A percentile compares a stretch with the other conserved stretches of the same genome.
Evolutionary conservation across 2,888 invertebrate species (phyloP).

Genomic region (Orchestes rusci): DNA sequence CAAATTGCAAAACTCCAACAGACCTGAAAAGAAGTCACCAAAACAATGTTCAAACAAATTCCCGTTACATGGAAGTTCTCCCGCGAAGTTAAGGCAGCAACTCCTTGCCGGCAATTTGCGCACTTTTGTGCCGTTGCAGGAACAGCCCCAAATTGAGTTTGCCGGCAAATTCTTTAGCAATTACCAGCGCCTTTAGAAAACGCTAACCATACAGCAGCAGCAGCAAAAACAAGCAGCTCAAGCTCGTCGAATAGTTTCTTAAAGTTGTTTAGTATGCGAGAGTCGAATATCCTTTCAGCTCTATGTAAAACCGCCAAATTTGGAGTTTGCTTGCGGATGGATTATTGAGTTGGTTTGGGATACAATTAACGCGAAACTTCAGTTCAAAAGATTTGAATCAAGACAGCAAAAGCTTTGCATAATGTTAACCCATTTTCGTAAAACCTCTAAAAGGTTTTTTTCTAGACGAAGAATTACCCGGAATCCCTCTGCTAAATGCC

Average conservation of each 20-base stretch:
- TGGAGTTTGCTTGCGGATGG: constrained; percentile 14
- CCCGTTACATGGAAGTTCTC: no score
- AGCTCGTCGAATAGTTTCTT: constrained; percentile 22
- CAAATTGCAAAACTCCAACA: background rate
- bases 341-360: constrained; percentile 19
- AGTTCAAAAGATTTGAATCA: no score
- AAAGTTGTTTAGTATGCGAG: constrained; percentile 24
- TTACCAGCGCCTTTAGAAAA: constrained; percentile 23
- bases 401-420: no score
- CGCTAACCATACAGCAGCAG: constrained; percentile 21
- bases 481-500: no score
- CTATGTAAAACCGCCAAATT: constrained; percentile 21
- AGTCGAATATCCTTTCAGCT: constrained; percentile 19
- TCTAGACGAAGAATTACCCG: no score
- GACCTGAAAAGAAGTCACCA: no score
- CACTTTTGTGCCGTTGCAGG: constrained; percentile 23
- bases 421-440: no score
- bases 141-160: constrained; percentile 24
- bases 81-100: no score
- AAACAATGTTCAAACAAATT: background rate
- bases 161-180: constrained; percentile 24
- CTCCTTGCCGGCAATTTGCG: constrained; percentile 16
- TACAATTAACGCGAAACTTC: constrained; percentile 20
- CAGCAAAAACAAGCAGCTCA: constrained; percentile 12
- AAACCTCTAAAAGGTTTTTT: no score